Evolutionary conservation across 2,888 invertebrate species (phyloP), one percentile per base, ranked within the genome.

Genomic region (Oxycera nigricornis): DNA sequence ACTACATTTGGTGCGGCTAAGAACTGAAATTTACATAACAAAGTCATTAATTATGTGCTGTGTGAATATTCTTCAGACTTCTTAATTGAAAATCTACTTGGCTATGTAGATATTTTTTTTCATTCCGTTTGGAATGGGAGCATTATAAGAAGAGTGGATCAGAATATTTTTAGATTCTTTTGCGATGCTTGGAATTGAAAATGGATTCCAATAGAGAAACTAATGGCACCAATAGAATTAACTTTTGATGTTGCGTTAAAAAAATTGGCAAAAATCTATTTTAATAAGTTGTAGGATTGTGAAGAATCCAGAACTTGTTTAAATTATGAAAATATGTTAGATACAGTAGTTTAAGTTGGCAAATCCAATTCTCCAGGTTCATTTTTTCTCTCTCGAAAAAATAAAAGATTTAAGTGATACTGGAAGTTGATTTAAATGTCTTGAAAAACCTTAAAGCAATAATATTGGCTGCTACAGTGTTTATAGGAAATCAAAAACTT

Each of bases 21-120:
- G 20, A 24, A 22, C 24, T 59, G 22, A 22, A 39, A 62, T 62
- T 62, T 62, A 20, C 62, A 62, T 35, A 62, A 62, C 62, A 20
- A 35, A 62, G 11, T 62, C 62, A 62, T 62, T 62, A 62, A 62
- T 35, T 35, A 62, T 31, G 39, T 62, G 39, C 35, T 39, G 9
- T 62, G 62, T 35, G 20, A 22, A 62, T 62, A 39, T 59, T 30
- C 17, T n/a, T n/a, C 11, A 50, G 17, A 50, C 7, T 39, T 7
- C 39, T 39, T n/a, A 50, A 50, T 50, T 50, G 55, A 55, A 39
- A 39, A 39, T 39, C 9, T 9, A 9, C 14, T 39, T 39, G 39
- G 7, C 9, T n/a, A n/a, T n/a, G n/a, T n/a, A n/a, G n/a, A n/a
- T 39, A 7, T 39, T 39, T 59, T 59, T 26, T n/a, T n/a, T 28